Evolutionary conservation across 2,888 invertebrate genomes (phyloP), one percentile per base, ranked within the genome.

Genomic region (Himalopsyche anomala): DNA sequence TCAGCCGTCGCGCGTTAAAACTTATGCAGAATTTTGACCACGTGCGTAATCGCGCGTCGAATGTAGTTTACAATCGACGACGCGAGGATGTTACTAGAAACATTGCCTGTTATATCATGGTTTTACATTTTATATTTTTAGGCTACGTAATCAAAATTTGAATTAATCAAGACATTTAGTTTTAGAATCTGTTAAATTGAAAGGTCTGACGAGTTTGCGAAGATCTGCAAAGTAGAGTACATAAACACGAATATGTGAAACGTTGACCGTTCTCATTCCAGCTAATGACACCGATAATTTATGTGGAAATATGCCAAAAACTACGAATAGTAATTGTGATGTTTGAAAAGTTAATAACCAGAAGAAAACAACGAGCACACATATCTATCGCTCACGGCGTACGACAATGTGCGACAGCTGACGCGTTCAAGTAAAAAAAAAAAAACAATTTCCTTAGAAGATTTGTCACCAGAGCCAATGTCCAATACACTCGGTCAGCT

Each of bases 381-480:
- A 36, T 38, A 36, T 51, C 51, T 74, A 36, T 36, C 74, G 12
- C 74, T 15, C 36, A 36, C 74, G n/a, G 62, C 74, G 74, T 38
- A 74, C 74, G 28, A 69, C 28, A 69, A 62, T 62, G 62, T 74
- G 74, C 36, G 74, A 74, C 74, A 74, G 74, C 74, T 74, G 74
- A 74, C 74, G 74, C 15, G 12, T 74, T 15, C 51, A 51, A 51
- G 15, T 15, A 51, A 51, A 51, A 69, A 74, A 28, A 28, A 74
- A 62, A 38, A 74, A 74, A 74, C 74, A 74, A 74, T 74, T 74
- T 74, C 74, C 74, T 74, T 15, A 38, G 74, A 74, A 74, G 74
- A 74, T 74, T 74, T 74, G 74, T 74, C 74, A 74, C 74, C 38
- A 36, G 74, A 74, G 74, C 74, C 19, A 74, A 74, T 74, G 74